These are phyloP conservation scores for Aulostomus chinensis DNA, from an alignment of 2,797 vertebrate species.

Conservation along the genomic window DNA sequence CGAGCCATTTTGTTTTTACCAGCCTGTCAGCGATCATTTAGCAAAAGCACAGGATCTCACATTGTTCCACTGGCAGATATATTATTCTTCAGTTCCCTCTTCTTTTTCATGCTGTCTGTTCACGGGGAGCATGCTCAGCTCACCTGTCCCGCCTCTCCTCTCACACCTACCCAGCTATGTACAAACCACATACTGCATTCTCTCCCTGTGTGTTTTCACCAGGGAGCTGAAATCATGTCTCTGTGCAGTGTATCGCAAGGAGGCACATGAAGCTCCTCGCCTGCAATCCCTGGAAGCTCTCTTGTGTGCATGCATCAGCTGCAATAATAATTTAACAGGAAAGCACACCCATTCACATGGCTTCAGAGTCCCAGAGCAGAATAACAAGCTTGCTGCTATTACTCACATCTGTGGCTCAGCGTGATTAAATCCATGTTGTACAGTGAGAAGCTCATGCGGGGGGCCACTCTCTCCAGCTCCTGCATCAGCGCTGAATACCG, in stretches of 20 bases:
- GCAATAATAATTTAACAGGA: constrained; percentile 78
- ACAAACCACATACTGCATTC: constrained; percentile 20
- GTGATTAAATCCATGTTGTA: constrained; percentile 68
- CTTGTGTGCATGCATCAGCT: constrained; percentile 73
- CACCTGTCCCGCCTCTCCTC: neutral
- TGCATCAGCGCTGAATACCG: constrained; percentile 52
- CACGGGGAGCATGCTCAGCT: constrained; percentile 12
- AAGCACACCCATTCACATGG: constrained; percentile 65
- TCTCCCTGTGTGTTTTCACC: constrained; percentile 22
- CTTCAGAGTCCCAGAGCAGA: constrained; percentile 68
- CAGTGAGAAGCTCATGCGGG: constrained; percentile 29
- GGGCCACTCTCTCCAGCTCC: constrained; percentile 45
- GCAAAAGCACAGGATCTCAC: neutral
- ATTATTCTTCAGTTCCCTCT: constrained; percentile 24
- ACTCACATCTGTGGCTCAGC: constrained; percentile 69
- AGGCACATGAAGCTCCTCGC: constrained; percentile 31
- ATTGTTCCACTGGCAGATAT: constrained; percentile 13
- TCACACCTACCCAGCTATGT: neutral
- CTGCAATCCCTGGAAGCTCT: constrained; percentile 50
- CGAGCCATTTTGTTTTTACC: constrained; percentile 33
- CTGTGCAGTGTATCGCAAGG: constrained; percentile 34
- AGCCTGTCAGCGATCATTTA: constrained; percentile 26
- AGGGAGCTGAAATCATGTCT: constrained; percentile 57
- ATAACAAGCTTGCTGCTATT: constrained; percentile 70
- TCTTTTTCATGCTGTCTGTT: constrained; percentile 15